Conservation (phyloP, 2,888 invertebrate species). For the Willowsia nigromaculata region DNA sequence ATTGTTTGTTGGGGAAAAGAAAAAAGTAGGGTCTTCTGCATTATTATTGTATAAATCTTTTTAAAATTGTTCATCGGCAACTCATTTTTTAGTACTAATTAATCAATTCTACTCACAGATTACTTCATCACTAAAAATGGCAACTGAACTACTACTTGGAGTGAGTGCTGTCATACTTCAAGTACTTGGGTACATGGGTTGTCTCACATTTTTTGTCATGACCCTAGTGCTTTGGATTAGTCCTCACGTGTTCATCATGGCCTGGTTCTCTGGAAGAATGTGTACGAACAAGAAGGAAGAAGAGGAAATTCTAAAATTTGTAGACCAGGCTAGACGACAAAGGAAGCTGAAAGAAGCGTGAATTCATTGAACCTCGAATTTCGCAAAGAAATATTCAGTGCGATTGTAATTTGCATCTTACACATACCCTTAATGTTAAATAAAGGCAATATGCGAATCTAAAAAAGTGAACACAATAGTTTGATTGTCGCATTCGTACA, state of each 20-base stretch:
- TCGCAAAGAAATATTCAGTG: neutral
- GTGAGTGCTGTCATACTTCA: constrained; percentile 24
- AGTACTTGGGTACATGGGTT: constrained; percentile 27
- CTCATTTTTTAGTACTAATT: too few species aligned
- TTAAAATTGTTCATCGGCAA: too few species aligned
- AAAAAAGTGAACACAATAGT: neutral
- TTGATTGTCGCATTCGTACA: too few species aligned
- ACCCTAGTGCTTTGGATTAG: constrained; percentile 4
- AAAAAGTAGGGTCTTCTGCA: too few species aligned
- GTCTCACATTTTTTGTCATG: constrained; percentile 26
- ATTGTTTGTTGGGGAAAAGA: too few species aligned
- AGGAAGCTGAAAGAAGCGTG: neutral
- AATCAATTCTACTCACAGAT: too few species aligned
- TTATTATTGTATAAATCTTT: too few species aligned
- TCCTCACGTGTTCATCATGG: neutral
- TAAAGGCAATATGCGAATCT: neutral
- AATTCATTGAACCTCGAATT: neutral
- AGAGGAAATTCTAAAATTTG: constrained; percentile 20
- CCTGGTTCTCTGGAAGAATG: constrained; percentile 36
- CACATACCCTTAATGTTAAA: neutral
- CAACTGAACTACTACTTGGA: neutral
- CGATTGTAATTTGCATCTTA: neutral
- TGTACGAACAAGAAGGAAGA: constrained; percentile 28
- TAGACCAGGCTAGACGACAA: neutral
- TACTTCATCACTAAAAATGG: constrained; percentile 30